phyloP scores from a whole-genome alignment of 30 jellyfish, hydroid and myxozoan species.

The Pelagia noctiluca region DNA sequence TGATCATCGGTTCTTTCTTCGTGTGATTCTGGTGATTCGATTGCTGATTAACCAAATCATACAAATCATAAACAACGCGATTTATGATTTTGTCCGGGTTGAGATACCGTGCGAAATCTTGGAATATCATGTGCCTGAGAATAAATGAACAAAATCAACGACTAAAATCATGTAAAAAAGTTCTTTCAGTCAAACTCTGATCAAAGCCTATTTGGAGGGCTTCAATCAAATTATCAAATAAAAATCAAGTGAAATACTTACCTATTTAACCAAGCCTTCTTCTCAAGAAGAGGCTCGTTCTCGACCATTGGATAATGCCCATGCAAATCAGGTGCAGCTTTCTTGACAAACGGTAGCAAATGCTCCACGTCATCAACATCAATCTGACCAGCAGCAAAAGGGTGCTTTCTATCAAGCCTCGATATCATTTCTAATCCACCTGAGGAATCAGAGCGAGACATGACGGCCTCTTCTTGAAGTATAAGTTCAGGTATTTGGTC shows the following conservation, averaged over 20 bases:
- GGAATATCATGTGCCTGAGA: constrained; percentile 86
- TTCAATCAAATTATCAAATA: not conserved
- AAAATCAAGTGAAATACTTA: not conserved
- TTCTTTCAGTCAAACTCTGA: not conserved
- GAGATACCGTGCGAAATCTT: constrained; percentile 85
- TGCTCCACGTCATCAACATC: constrained; percentile 31
- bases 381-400: not conserved
- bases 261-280: constrained; percentile 79
- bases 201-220: not conserved
- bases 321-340: constrained; percentile 51
- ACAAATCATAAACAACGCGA: constrained; percentile 81
- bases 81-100: constrained; percentile 76
- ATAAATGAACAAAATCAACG: not conserved
- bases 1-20: constrained; percentile 14
- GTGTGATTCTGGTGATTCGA: not conserved
- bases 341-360: constrained; percentile 77
- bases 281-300: constrained; percentile 79
- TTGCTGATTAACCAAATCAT: constrained; percentile 47
- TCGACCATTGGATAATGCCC: constrained; percentile 82
- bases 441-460: not conserved
- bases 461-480: not conserved
- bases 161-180: not conserved
- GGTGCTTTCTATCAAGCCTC: constrained; percentile 23
- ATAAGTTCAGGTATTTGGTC: constrained; percentile 4
- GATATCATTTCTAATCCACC: not conserved